A percentile compares a stretch with the other conserved stretches of the same genome.
Evolutionary conservation across 2,888 invertebrate species (phyloP).

Genomic region (Stenichneumon culpator): DNA sequence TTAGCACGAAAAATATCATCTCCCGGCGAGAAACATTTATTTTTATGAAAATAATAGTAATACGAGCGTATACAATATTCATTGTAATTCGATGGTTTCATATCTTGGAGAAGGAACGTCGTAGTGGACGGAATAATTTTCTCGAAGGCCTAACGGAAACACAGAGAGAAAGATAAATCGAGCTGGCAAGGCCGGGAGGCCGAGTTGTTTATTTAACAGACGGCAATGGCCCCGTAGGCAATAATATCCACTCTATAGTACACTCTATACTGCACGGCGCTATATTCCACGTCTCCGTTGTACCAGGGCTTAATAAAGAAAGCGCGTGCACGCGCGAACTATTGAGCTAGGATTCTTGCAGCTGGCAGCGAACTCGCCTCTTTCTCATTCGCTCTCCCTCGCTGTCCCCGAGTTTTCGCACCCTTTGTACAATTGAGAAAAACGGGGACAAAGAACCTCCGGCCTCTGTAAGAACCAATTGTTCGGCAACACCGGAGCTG

Average conservation of each 20-base stretch:
- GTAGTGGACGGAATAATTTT: background rate
- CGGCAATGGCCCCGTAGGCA: slow-evolving; percentile 40
- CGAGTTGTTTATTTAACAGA: slow-evolving; percentile 48
- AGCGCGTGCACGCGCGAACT: slow-evolving; percentile 29
- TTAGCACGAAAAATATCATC: too few relatives aligned
- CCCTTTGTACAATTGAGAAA: slow-evolving; percentile 52
- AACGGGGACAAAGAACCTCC: slow-evolving; percentile 58
- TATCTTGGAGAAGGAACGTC: background rate
- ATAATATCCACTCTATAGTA: slow-evolving; percentile 35
- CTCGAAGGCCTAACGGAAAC: background rate
- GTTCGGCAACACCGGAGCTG: slow-evolving; percentile 45
- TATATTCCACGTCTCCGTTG: slow-evolving; percentile 5
- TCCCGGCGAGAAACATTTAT: too few relatives aligned
- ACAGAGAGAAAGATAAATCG: slow-evolving; percentile 32
- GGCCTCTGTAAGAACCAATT: slow-evolving; percentile 45
- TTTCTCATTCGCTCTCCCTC: slow-evolving; percentile 18
- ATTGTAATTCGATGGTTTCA: too few relatives aligned
- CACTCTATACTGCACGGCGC: background rate
- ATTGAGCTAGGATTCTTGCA: slow-evolving; percentile 39
- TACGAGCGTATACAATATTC: too few relatives aligned
- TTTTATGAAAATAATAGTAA: too few relatives aligned
- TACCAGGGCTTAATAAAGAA: slow-evolving; percentile 35
- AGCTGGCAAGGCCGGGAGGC: slow-evolving; percentile 11
- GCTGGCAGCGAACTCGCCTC: slow-evolving; percentile 46
- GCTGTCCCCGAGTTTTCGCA: slow-evolving; percentile 57